Evolutionary conservation across 2,797 vertebrate genomes (phyloP).

Genomic region (Harpagifer antarcticus): DNA sequence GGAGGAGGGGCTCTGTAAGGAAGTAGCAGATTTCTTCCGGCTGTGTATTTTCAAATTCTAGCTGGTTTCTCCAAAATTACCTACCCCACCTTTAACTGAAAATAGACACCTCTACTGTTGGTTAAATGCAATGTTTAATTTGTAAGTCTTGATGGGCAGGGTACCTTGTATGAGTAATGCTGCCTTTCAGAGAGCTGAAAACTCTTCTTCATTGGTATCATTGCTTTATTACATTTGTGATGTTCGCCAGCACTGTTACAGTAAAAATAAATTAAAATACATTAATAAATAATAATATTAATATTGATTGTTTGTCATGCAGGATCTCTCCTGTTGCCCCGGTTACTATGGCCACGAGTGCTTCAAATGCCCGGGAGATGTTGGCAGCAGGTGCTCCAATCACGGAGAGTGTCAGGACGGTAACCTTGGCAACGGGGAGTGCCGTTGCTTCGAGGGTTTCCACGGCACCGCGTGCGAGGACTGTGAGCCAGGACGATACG

Average conservation of each 20-base stretch:
- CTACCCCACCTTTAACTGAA: too few species aligned
- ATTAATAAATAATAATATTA: background rate
- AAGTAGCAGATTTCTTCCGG: too few species aligned
- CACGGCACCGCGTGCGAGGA: constrained; percentile 94
- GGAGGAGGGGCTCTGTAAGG: too few species aligned
- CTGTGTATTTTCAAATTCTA: too few species aligned
- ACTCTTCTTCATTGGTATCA: constrained; percentile 1
- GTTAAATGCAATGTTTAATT: background rate
- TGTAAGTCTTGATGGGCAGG: background rate
- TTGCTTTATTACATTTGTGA: background rate
- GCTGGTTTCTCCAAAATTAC: too few species aligned
- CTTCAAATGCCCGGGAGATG: constrained; percentile 90
- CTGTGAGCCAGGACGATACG: constrained; percentile 94
- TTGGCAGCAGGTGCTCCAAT: constrained; percentile 89
- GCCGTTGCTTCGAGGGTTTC: constrained; percentile 94
- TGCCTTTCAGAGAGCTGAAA: constrained; percentile 1
- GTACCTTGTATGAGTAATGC: background rate
- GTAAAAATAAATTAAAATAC: background rate
- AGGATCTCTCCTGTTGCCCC: constrained; percentile 90
- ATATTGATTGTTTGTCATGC: constrained; percentile 27
- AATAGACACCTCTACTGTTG: too few species aligned
- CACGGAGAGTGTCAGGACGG: constrained; percentile 92
- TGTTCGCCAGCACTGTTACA: background rate
- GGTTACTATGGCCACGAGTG: constrained; percentile 94
- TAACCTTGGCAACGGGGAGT: constrained; percentile 88